Conservation (phyloP, 2,113 vertebrate species). For the Archocentrus centrarchus region DNA sequence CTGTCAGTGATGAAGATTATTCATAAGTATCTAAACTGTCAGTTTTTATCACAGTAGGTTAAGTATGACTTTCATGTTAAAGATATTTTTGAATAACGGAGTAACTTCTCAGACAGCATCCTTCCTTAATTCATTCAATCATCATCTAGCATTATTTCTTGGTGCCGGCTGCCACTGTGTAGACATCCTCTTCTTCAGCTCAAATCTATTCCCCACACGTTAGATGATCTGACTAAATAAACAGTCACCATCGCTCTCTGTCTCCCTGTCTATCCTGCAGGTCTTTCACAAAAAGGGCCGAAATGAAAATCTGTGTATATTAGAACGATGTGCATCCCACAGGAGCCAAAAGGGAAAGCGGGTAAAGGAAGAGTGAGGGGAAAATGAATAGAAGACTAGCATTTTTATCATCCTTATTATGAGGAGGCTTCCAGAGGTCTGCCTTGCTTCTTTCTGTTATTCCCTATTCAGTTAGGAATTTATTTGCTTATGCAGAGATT, state of each 20-base stretch:
- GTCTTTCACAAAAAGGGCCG: conserved; percentile 58
- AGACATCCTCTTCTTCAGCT: conserved; percentile 50
- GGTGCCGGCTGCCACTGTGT: conserved; percentile 44
- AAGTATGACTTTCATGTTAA: not conserved
- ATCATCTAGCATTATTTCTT: not conserved
- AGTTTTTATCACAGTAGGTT: not conserved
- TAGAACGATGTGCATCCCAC: conserved; percentile 62
- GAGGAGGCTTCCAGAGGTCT: conserved; percentile 42
- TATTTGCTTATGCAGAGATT: conserved; percentile 60
- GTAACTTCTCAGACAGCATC: not conserved
- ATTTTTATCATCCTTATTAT: conserved; percentile 69
- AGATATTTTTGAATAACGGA: not conserved
- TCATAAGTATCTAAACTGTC: not conserved
- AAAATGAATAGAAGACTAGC: conserved; percentile 51
- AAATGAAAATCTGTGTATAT: conserved; percentile 50
- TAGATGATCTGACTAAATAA: conserved; percentile 70
- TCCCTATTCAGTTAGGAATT: conserved; percentile 51
- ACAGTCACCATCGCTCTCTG: conserved; percentile 47
- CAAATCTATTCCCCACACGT: conserved; percentile 63
- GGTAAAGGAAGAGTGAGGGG: conserved; percentile 31
- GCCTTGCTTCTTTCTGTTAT: conserved; percentile 31
- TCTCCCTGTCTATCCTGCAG: conserved; percentile 33
- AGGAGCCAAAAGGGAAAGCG: conserved; percentile 34
- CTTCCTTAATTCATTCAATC: conserved; percentile 17
- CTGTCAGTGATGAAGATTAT: not conserved